Base-by-base conservation (phyloP, 1,140 invertebrate species). In the Lordiphosa clarofinis region DNA sequence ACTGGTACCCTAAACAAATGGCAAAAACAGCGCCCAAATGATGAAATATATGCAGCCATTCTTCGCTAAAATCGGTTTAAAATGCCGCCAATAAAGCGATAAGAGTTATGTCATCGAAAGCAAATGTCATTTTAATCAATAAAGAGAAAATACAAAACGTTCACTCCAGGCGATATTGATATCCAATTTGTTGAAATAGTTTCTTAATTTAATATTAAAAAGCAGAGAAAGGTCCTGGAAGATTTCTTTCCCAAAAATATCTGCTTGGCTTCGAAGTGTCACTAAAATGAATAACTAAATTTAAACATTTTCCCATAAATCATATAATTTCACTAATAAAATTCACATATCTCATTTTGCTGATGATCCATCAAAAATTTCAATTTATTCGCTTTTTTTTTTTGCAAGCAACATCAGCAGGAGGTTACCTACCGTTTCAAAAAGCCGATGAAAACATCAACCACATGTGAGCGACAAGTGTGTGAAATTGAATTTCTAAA, bases 401-500 rank as follows among this genome's bases (percentile, higher is more conserved):
- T 65, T 63, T 57, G 68, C 66, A 46, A 64, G 59, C 64, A 54
- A 67, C 33, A 46, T 36, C 65, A 47, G 68, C 64, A 49, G 65
- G 66, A 46, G 65, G 66, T 39, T 39, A 19, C 7, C 15, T 39
- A 11, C 39, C 13, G 56, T 36, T 0, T 10, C 48, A 46, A 73
- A 46, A 73, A 31, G 28, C 69, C 69, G 69, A 68, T 78, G 66
- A 73, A 78, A 73, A 64, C 68, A 82, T 67, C 66, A 68, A 60
- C 48, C 42, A 38, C 19, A 46, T 37, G 35, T 62, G 66, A 74
- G 52, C 69, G 78, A 82, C 79, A 82, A 78, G 78, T 82, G 79
- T 82, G 78, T 70, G 64, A 82, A 82, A 78, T 86, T 86, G 40
- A 73, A 70, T 86, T 82, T 63, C 60, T 35, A 54, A 63, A 37